These are phyloP conservation scores for Climacteris rufus DNA, from an alignment of 2,113 vertebrate genomes.

Conservation along the genomic window DNA sequence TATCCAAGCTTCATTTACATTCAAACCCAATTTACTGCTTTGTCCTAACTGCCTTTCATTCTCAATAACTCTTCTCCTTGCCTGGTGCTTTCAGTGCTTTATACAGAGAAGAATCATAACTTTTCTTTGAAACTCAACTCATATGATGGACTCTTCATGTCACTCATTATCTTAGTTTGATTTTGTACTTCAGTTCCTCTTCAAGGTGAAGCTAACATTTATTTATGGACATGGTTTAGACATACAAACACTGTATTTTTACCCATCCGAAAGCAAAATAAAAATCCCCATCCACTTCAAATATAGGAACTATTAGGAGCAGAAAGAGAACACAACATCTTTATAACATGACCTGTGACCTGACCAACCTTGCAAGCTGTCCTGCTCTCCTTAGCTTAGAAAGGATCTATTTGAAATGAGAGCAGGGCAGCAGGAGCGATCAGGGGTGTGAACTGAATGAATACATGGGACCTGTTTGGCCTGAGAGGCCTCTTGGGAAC, in stretches of 20 bases:
- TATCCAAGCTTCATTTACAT: neutral
- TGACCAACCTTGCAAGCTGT: neutral
- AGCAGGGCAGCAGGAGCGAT: neutral
- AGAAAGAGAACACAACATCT: neutral
- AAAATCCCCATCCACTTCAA: neutral
- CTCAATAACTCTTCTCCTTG: neutral
- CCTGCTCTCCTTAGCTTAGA: neutral
- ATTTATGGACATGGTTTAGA: neutral
- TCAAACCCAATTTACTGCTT: neutral
- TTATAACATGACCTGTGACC: neutral
- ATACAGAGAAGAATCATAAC: neutral
- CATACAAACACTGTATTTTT: neutral
- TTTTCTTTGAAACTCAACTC: neutral
- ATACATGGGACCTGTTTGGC: neutral
- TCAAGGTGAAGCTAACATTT: neutral
- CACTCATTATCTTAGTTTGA: neutral
- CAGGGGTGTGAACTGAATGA: neutral
- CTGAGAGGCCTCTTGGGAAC: neutral
- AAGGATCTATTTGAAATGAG: neutral
- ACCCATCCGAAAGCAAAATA: neutral
- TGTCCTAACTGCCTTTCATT: neutral
- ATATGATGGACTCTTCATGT: neutral
- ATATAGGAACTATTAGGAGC: neutral
- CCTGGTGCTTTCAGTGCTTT: neutral
- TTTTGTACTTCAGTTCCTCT: neutral